Conservation (phyloP, 2,888 invertebrate species). For the Danaus chrysippus region DNA sequence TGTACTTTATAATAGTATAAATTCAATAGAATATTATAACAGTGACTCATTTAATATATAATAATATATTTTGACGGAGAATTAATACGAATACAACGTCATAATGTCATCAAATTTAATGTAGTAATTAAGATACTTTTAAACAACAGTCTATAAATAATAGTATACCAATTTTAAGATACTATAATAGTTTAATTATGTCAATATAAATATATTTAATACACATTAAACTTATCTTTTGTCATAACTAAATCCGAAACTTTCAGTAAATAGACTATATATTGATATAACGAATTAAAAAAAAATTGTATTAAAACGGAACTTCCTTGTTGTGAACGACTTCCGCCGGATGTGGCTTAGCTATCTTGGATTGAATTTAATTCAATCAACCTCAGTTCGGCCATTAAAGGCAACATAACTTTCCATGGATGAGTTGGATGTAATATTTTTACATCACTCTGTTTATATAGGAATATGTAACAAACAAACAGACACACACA, state of each 20-base stretch:
- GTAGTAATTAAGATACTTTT: no score
- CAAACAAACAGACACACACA: no score
- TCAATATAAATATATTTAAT: no score
- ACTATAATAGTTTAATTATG: no score
- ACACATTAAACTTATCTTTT: no score
- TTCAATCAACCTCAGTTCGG: constrained; percentile 46
- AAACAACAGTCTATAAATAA: no score
- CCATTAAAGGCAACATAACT: constrained; percentile 16
- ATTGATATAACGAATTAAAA: background rate
- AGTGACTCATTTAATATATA: background rate
- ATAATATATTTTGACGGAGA: background rate
- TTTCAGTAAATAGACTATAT: background rate
- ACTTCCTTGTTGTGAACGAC: constrained; percentile 44
- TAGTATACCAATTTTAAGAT: no score
- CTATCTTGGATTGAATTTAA: constrained; percentile 53
- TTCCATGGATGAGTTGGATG: background rate
- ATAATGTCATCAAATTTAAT: no score
- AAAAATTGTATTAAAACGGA: constrained; percentile 44
- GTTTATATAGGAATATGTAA: background rate
- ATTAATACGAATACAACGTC: background rate
- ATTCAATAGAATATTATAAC: constrained; percentile 24
- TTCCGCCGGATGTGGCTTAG: constrained; percentile 46
- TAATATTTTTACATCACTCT: constrained; percentile 13
- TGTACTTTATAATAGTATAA: constrained; percentile 45
- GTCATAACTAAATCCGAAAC: no score